Percentiles rank a stretch among this genome's conserved stretches.
These are phyloP conservation scores for Serilophus lunatus DNA, from an alignment of 2,113 vertebrate species.

Conservation along the genomic window DNA sequence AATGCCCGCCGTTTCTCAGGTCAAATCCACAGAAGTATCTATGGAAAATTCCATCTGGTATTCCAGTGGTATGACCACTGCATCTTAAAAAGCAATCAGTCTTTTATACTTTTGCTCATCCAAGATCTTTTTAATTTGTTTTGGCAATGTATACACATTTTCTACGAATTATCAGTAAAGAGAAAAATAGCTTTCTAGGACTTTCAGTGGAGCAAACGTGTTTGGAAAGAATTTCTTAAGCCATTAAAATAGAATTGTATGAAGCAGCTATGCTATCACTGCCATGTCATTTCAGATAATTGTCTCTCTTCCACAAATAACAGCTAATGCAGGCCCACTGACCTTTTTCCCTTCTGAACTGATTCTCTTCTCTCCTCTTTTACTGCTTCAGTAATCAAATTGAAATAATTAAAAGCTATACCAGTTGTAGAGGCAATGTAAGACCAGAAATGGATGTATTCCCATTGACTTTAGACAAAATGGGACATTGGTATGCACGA, in stretches of 20 bases:
- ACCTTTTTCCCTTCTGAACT: neutral
- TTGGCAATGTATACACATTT: constrained; percentile 18
- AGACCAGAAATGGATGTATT: neutral
- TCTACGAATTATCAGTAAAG: constrained; percentile 4
- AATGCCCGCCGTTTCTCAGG: neutral
- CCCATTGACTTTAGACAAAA: neutral
- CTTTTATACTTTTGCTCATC: constrained; percentile 19
- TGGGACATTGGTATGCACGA: neutral
- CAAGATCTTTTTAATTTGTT: constrained; percentile 20
- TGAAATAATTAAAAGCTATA: neutral
- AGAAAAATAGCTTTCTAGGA: constrained; percentile 17
- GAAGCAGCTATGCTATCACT: neutral
- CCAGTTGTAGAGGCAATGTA: neutral
- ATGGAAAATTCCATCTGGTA: constrained; percentile 22
- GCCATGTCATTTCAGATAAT: neutral
- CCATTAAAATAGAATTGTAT: neutral
- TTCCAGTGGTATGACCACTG: neutral
- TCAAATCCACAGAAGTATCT: neutral
- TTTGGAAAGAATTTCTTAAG: constrained; percentile 12
- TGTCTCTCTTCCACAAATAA: neutral
- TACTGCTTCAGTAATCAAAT: neutral
- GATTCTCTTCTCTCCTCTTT: neutral
- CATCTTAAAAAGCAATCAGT: constrained; percentile 53
- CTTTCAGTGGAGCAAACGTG: neutral
- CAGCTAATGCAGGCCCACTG: neutral